Evolutionary conservation across 2,797 vertebrate genomes (phyloP).

Genomic region (Apogon hyalosoma): DNA sequence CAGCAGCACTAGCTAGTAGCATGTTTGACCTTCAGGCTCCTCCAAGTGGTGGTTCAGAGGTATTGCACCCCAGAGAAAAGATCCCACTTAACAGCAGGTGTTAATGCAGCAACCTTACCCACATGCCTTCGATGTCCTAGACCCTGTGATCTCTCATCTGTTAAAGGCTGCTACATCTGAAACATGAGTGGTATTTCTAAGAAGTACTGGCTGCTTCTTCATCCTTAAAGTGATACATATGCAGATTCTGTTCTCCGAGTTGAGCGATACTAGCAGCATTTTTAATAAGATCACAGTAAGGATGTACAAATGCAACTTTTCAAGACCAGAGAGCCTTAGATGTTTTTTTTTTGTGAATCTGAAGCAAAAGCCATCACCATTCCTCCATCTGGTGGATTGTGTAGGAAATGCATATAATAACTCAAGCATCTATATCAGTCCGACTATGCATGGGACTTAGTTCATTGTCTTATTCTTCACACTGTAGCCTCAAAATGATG

Average conservation of each 20-base stretch:
- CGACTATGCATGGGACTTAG: no score
- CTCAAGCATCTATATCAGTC: neutral
- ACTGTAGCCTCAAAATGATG: no score
- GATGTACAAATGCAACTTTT: constrained; percentile 1
- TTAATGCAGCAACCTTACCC: constrained; percentile 10
- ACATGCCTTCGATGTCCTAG: constrained; percentile 29
- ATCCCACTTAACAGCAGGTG: neutral
- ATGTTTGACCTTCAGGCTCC: constrained; percentile 82
- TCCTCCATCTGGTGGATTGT: constrained; percentile 69
- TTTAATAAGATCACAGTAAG: constrained; percentile 5
- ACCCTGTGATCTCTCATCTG: no score
- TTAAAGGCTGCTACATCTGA: no score
- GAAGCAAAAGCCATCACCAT: constrained; percentile 16
- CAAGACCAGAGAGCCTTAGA: neutral
- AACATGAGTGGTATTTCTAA: no score
- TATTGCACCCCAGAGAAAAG: constrained; percentile 56
- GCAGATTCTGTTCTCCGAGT: no score
- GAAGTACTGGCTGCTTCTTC: no score
- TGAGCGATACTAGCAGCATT: no score
- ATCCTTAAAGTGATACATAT: no score
- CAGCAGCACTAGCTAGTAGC: constrained; percentile 76
- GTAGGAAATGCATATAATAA: constrained; percentile 40
- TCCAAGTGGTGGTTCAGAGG: constrained; percentile 61
- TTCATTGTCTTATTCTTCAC: no score
- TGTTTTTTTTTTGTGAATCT: constrained; percentile 16